Evolutionary conservation across 2,113 vertebrate genomes (phyloP).

Genomic region (Hypanus sabinus): DNA sequence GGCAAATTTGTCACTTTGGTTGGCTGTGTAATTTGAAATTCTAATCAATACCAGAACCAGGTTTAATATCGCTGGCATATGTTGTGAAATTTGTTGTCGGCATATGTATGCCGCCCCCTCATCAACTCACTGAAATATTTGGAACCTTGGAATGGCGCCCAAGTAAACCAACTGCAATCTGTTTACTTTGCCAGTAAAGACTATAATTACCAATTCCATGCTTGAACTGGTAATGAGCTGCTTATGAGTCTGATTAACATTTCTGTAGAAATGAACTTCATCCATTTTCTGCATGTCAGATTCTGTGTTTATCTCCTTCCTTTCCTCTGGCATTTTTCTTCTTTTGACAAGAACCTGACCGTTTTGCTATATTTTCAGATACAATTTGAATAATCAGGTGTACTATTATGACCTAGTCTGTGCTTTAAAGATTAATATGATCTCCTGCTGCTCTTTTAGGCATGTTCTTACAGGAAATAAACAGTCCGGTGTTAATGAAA

Average conservation of each 20-base stretch:
- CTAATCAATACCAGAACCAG: not conserved
- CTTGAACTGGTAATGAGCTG: constrained; percentile 23
- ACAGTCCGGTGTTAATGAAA: not conserved
- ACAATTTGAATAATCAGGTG: not conserved
- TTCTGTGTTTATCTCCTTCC: not conserved
- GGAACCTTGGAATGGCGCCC: not conserved
- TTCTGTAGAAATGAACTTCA: not conserved
- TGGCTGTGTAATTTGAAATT: not conserved
- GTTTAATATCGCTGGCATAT: too few relatives aligned
- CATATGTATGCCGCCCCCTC: not conserved
- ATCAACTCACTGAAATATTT: not conserved
- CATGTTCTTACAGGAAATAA: not conserved
- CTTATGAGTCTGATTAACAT: not conserved
- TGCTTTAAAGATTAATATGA: not conserved
- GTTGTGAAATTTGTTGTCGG: too few relatives aligned
- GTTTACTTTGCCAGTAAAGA: constrained; percentile 13
- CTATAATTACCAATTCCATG: constrained; percentile 6
- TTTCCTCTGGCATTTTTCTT: not conserved
- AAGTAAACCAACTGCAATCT: not conserved
- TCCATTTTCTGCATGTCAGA: not conserved
- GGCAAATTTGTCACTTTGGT: not conserved
- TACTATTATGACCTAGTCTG: not conserved
- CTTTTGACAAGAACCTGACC: not conserved
- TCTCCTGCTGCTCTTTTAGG: not conserved
- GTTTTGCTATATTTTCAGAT: not conserved